A percentile compares a stretch with the other conserved stretches of the same genome.
phyloP scores from a whole-genome alignment of 1,140 invertebrate species.

The Apis dorsata region DNA sequence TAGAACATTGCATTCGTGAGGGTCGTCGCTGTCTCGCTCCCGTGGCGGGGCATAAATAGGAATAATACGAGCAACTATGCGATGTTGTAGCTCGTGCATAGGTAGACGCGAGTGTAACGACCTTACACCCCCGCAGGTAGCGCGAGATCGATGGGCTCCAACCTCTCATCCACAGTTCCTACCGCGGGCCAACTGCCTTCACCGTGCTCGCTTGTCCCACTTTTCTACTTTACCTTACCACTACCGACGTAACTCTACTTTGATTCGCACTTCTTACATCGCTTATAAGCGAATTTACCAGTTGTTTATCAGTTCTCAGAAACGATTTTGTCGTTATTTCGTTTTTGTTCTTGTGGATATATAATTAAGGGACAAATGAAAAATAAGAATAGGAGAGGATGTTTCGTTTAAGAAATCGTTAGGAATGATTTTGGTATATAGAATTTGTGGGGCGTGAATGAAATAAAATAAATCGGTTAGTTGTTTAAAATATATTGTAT shows the following conservation, averaged over 20 bases:
- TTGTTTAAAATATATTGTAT: slow-evolving; percentile 29
- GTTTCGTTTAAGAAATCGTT: not conserved
- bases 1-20: slow-evolving; percentile 59
- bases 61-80: slow-evolving; percentile 61
- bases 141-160: slow-evolving; percentile 64
- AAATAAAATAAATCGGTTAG: not conserved
- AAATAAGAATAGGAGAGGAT: not conserved
- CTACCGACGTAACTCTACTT: not conserved
- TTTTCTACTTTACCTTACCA: slow-evolving; percentile 60
- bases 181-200: slow-evolving; percentile 33
- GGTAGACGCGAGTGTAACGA: slow-evolving; percentile 65
- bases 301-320: not conserved
- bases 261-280: slow-evolving; percentile 34
- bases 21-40: slow-evolving; percentile 37
- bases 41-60: slow-evolving; percentile 55
- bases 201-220: slow-evolving; percentile 55
- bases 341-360: too few relatives aligned
- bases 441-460: not conserved
- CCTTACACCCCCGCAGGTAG: slow-evolving; percentile 62
- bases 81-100: slow-evolving; percentile 46
- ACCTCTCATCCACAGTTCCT: slow-evolving; percentile 52
- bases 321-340: not conserved
- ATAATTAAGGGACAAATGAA: too few relatives aligned
- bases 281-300: not conserved
- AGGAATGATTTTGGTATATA: not conserved